Conservation (phyloP, 2,888 invertebrate genomes). For the Cyaniris semiargus region DNA sequence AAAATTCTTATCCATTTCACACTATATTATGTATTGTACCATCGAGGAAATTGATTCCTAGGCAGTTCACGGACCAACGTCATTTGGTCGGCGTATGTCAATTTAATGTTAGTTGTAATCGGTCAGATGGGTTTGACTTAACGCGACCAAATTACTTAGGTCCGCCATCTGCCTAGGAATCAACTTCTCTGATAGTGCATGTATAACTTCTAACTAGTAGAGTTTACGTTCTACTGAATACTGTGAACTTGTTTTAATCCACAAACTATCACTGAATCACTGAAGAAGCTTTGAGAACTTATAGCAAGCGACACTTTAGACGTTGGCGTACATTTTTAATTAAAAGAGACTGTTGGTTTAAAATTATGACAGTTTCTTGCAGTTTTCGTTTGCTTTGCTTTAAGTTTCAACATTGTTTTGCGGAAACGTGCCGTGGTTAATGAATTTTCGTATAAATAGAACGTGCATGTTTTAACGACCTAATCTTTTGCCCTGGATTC, state of each 20-base stretch:
- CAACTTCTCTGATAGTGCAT: too few relatives aligned
- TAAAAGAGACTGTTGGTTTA: constrained; percentile 19
- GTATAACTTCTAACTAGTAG: not conserved
- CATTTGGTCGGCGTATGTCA: too few relatives aligned
- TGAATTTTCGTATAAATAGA: constrained; percentile 5
- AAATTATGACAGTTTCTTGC: constrained; percentile 23
- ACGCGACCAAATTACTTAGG: too few relatives aligned
- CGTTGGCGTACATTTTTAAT: constrained; percentile 18
- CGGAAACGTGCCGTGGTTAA: not conserved
- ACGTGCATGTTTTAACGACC: constrained; percentile 11
- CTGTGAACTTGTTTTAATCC: constrained; percentile 10
- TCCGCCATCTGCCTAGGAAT: too few relatives aligned
- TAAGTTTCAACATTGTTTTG: not conserved
- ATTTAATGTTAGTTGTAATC: too few relatives aligned
- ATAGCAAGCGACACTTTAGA: not conserved
- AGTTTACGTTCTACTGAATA: not conserved
- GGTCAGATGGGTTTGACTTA: too few relatives aligned
- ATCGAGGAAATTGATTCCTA: too few relatives aligned
- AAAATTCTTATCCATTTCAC: too few relatives aligned
- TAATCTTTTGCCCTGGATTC: constrained; percentile 14
- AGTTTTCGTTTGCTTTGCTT: constrained; percentile 23
- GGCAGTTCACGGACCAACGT: too few relatives aligned
- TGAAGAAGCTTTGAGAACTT: constrained; percentile 16
- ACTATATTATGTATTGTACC: too few relatives aligned
- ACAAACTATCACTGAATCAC: constrained; percentile 26